Percentiles rank a stretch among this genome's conserved stretches.
Evolutionary conservation across 2,888 invertebrate genomes (phyloP).

Genomic region (Seira musarum): DNA sequence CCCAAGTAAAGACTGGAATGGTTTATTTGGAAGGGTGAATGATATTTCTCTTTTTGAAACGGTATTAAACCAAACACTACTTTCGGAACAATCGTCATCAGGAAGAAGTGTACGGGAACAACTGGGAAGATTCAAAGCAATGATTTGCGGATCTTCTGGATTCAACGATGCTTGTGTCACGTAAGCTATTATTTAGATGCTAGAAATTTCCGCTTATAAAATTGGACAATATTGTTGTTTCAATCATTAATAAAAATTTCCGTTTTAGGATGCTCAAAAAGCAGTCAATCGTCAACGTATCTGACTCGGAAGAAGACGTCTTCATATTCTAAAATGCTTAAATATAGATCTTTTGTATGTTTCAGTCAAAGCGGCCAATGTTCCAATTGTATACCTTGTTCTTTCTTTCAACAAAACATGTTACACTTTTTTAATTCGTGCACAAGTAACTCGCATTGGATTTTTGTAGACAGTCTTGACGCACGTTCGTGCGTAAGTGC

Average conservation of each 20-base stretch:
- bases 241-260: too few relatives aligned
- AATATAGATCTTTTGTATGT: too few relatives aligned
- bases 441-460: too few relatives aligned
- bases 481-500: too few relatives aligned
- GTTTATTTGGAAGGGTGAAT: constrained; percentile 55
- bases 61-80: constrained; percentile 1
- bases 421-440: too few relatives aligned
- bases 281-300: constrained; percentile 15
- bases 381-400: too few relatives aligned
- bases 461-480: too few relatives aligned
- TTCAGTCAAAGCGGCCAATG: too few relatives aligned
- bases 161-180: constrained; percentile 61
- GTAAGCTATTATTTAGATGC: constrained; percentile 21
- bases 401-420: too few relatives aligned
- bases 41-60: constrained; percentile 43
- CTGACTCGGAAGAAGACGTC: constrained; percentile 31
- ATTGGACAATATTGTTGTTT: neutral
- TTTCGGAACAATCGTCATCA: constrained; percentile 1
- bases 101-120: neutral
- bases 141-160: constrained; percentile 58
- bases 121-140: constrained; percentile 50
- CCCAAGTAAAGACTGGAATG: constrained; percentile 48
- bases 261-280: constrained; percentile 44
- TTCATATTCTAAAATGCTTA: constrained; percentile 40
- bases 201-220: too few relatives aligned